Percentiles rank a stretch among this genome's conserved stretches.
Evolutionary conservation across 2,797 vertebrate genomes (phyloP).

Genomic region (Enteromius argenteus): DNA sequence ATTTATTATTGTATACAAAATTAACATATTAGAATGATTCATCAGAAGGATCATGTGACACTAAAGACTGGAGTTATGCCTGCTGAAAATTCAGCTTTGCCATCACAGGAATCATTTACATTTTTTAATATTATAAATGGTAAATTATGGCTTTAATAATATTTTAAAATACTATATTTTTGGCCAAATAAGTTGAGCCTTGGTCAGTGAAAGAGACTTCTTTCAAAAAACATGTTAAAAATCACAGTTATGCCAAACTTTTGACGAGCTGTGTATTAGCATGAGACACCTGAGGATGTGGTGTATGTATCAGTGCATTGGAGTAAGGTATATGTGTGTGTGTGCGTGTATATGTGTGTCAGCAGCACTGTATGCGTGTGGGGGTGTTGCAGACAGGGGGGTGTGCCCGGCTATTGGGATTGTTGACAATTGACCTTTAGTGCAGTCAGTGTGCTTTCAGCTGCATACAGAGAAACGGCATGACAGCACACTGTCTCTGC

Average conservation of each 20-base stretch:
- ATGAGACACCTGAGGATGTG: not conserved
- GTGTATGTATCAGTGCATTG: conserved; percentile 19
- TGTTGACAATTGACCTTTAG: conserved; percentile 63
- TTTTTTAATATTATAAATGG: not conserved
- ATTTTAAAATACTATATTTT: not conserved
- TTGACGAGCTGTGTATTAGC: not conserved
- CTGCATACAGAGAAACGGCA: conserved; percentile 59
- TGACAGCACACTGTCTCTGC: conserved; percentile 46
- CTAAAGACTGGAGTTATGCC: not conserved
- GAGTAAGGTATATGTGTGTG: conserved; percentile 25
- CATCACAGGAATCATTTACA: not conserved
- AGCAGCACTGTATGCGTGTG: conserved; percentile 46
- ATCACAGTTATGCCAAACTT: not conserved
- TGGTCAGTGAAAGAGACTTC: not conserved
- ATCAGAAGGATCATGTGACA: not conserved
- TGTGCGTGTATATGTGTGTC: conserved; percentile 30
- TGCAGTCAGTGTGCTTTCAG: conserved; percentile 56
- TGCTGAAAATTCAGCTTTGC: not conserved
- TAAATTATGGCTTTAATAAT: not conserved
- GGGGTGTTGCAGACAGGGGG: conserved; percentile 53
- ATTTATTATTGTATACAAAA: not conserved
- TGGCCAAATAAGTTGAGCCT: not conserved
- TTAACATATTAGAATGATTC: not conserved
- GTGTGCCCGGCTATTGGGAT: conserved; percentile 54
- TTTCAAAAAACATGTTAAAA: not conserved